Evolutionary conservation across 1,140 invertebrate species (phyloP).

Genomic region (Zaprionus taronus): DNA sequence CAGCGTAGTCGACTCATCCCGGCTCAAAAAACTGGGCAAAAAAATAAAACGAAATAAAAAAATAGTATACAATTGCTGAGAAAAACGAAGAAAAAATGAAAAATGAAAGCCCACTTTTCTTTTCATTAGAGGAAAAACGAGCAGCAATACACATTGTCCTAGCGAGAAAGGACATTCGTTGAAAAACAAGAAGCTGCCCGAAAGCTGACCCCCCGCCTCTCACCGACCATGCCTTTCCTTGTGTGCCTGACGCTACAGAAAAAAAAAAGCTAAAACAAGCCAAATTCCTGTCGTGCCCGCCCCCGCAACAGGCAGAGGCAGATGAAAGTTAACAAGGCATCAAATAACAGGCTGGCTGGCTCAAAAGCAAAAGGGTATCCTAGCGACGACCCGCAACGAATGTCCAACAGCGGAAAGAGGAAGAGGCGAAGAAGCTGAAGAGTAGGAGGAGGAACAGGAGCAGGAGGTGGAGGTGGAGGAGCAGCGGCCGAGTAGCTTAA

Average conservation of each 20-base stretch:
- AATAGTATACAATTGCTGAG: slow-evolving; percentile 43
- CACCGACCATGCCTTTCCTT: no score
- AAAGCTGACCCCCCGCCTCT: neutral
- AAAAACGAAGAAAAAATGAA: slow-evolving; percentile 45
- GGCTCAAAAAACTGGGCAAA: slow-evolving; percentile 27
- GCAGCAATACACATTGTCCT: slow-evolving; percentile 57
- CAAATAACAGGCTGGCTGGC: slow-evolving; percentile 64
- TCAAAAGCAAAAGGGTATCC: slow-evolving; percentile 74
- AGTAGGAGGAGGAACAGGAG: neutral
- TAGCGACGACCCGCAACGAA: slow-evolving; percentile 61
- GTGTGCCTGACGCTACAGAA: neutral
- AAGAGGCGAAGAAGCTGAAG: neutral
- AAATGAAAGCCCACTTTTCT: slow-evolving; percentile 73
- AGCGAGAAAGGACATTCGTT: slow-evolving; percentile 61
- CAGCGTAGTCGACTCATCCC: slow-evolving; percentile 47
- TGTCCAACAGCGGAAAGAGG: neutral
- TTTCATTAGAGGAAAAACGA: slow-evolving; percentile 76
- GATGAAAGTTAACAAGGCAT: slow-evolving; percentile 79
- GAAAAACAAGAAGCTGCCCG: slow-evolving; percentile 39
- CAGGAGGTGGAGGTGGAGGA: neutral
- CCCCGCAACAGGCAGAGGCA: slow-evolving; percentile 22
- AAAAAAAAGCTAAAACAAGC: slow-evolving; percentile 73
- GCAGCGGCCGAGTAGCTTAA: slow-evolving; percentile 58
- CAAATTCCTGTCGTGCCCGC: slow-evolving; percentile 49
- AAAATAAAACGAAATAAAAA: slow-evolving; percentile 27